phyloP scores from a whole-genome alignment of 2,888 invertebrate genomes.

The Cheilosia pagana region DNA sequence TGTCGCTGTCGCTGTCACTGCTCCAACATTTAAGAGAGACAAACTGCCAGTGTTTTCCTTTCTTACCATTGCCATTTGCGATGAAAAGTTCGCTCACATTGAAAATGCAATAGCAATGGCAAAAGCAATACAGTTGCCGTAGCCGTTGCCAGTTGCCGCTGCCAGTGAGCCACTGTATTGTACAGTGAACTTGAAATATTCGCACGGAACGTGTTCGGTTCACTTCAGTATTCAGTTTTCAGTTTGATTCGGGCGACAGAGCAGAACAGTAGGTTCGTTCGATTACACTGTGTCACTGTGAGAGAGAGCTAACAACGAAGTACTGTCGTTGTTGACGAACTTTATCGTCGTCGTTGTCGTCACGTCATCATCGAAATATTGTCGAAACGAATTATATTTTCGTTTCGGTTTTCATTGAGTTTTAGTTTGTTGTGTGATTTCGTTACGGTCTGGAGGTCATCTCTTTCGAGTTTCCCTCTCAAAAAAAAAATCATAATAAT shows the following conservation, averaged over 20 bases:
- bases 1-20: neutral
- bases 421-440: slow-evolving; percentile 58
- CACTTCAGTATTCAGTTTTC: slow-evolving; percentile 36
- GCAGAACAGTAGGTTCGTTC: slow-evolving; percentile 55
- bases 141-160: neutral
- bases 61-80: neutral
- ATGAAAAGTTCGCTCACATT: slow-evolving; percentile 39
- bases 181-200: slow-evolving; percentile 67
- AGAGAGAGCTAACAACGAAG: slow-evolving; percentile 14
- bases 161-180: slow-evolving; percentile 8
- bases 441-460: slow-evolving; percentile 58
- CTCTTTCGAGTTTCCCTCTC: slow-evolving; percentile 10
- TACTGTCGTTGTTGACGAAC: slow-evolving; percentile 55
- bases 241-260: slow-evolving; percentile 70
- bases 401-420: slow-evolving; percentile 16
- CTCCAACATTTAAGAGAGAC: slow-evolving; percentile 23
- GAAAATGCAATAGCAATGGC: neutral
- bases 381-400: slow-evolving; percentile 29
- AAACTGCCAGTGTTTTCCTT: neutral
- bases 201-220: slow-evolving; percentile 63
- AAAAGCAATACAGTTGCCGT: too few relatives aligned
- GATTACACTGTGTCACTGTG: slow-evolving; percentile 18
- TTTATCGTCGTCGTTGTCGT: slow-evolving; percentile 32
- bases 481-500: too few relatives aligned
- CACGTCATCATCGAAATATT: slow-evolving; percentile 36